Evolutionary conservation across 2,888 invertebrate species (phyloP).

Genomic region (Selenia dentaria): DNA sequence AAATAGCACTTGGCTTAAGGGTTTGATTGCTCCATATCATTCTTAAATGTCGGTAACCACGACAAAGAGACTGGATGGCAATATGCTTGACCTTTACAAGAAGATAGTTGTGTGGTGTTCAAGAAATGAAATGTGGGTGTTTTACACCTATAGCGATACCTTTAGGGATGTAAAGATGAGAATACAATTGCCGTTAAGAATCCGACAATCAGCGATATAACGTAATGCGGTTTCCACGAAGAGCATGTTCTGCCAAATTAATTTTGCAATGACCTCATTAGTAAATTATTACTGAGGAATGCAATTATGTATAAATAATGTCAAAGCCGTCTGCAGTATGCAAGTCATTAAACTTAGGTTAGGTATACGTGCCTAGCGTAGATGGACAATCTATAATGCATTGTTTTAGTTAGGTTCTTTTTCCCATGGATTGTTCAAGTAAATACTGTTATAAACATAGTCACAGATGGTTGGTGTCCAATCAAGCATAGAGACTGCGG

Average conservation of each 20-base stretch:
- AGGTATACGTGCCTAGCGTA: neutral
- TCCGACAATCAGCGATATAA: too few relatives aligned
- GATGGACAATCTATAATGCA: neutral
- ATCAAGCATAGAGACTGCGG: too few relatives aligned
- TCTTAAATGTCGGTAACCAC: too few relatives aligned
- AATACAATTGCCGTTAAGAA: too few relatives aligned
- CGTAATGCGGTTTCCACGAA: neutral
- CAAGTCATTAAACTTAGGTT: neutral
- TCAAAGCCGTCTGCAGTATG: neutral
- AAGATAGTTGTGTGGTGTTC: too few relatives aligned
- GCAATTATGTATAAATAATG: slow-evolving; percentile 3
- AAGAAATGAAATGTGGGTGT: too few relatives aligned
- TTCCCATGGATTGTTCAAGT: neutral
- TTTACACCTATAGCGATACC: too few relatives aligned
- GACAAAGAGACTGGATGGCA: too few relatives aligned
- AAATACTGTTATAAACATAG: neutral
- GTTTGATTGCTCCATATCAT: too few relatives aligned
- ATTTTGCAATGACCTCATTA: neutral
- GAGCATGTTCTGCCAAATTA: neutral
- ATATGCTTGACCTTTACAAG: too few relatives aligned
- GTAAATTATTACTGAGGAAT: slow-evolving; percentile 3
- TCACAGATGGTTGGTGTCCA: neutral
- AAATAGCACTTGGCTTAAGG: too few relatives aligned
- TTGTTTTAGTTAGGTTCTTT: neutral
- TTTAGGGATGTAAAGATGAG: too few relatives aligned